These are phyloP conservation scores for Trichomalopsis sarcophagae DNA, from an alignment of 1,140 invertebrate species.

Conservation along the genomic window DNA sequence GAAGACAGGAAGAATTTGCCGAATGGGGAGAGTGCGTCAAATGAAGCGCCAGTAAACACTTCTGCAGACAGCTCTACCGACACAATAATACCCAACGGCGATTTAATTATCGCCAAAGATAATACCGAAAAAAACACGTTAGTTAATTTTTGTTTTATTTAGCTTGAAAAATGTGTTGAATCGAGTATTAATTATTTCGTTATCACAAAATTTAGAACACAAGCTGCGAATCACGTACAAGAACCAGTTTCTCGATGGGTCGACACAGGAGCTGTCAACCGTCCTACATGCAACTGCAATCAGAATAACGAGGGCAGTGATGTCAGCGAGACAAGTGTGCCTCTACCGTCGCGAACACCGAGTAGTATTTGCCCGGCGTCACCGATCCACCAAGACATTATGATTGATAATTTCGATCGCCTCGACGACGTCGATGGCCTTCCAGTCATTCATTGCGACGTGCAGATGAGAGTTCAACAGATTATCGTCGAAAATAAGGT, in stretches of 20 bases:
- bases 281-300: slow-evolving; percentile 60
- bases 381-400: slow-evolving; percentile 68
- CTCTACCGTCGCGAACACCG: slow-evolving; percentile 68
- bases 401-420: slow-evolving; percentile 70
- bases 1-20: slow-evolving; percentile 58
- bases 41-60: slow-evolving; percentile 66
- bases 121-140: slow-evolving; percentile 65
- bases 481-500: slow-evolving; percentile 88
- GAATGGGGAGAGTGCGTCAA: slow-evolving; percentile 62
- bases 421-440: slow-evolving; percentile 86
- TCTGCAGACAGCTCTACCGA: slow-evolving; percentile 75
- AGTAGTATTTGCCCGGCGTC: slow-evolving; percentile 72
- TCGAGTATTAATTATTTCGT: background rate
- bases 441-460: slow-evolving; percentile 83
- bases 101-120: slow-evolving; percentile 57
- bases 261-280: slow-evolving; percentile 53
- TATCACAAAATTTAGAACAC: slow-evolving; percentile 14
- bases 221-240: slow-evolving; percentile 55
- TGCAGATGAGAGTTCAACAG: slow-evolving; percentile 86
- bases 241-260: slow-evolving; percentile 60
- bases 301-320: slow-evolving; percentile 68
- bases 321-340: slow-evolving; percentile 68
- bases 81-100: slow-evolving; percentile 71
- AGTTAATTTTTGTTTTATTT: slow-evolving; percentile 44
- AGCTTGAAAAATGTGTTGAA: background rate